phyloP scores from a whole-genome alignment of 1,140 invertebrate genomes.

The Centruroides vittatus region DNA sequence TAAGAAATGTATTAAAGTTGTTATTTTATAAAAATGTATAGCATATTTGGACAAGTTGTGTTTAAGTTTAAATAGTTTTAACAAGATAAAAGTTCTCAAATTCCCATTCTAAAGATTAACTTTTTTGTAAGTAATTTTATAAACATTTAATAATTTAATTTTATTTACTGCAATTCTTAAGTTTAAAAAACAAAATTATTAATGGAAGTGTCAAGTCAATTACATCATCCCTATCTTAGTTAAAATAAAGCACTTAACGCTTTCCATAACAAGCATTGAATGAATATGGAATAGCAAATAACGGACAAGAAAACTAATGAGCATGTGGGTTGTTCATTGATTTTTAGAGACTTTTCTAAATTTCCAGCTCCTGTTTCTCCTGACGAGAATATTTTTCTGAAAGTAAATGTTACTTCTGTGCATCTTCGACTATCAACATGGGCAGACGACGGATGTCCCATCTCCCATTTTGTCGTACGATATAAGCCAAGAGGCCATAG shows the following conservation, averaged over 20 bases:
- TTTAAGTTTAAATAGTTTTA: too few relatives aligned
- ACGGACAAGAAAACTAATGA: background rate
- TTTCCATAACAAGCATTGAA: too few relatives aligned
- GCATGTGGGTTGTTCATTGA: background rate
- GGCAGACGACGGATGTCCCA: conserved; percentile 38
- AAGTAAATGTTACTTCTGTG: conserved; percentile 43
- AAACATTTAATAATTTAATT: too few relatives aligned
- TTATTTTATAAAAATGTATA: too few relatives aligned
- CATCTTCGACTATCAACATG: conserved; percentile 35
- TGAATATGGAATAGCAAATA: too few relatives aligned
- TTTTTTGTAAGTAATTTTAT: too few relatives aligned
- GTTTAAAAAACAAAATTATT: background rate
- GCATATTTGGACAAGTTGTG: too few relatives aligned
- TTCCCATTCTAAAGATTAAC: too few relatives aligned
- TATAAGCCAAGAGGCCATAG: conserved; percentile 38
- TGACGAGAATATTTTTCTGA: conserved; percentile 54
- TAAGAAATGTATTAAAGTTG: too few relatives aligned
- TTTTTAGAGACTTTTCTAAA: too few relatives aligned
- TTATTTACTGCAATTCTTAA: background rate
- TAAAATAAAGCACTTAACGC: too few relatives aligned
- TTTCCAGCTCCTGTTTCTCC: conserved; percentile 19
- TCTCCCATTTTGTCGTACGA: conserved; percentile 36
- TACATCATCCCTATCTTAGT: background rate
- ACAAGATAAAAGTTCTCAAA: too few relatives aligned
- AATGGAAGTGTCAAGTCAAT: background rate